phyloP scores from a whole-genome alignment of 1,140 invertebrate species.

The Ceratoteleas bidentatus region DNA sequence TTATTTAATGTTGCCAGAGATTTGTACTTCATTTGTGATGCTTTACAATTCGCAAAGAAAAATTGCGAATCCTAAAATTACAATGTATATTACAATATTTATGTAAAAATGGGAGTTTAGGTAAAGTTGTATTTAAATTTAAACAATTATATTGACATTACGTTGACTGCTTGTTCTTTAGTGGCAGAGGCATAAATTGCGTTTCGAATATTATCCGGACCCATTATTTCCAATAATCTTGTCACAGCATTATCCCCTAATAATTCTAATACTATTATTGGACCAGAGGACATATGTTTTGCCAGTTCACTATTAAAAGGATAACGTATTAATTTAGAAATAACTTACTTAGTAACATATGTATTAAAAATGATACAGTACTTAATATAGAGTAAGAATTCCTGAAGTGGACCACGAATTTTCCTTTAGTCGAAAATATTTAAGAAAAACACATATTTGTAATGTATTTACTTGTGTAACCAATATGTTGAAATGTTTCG shows the following conservation, averaged over 20 bases:
- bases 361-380: too few relatives aligned
- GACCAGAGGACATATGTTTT: conserved; percentile 86
- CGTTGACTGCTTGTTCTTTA: conserved; percentile 80
- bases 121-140: neutral
- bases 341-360: too few relatives aligned
- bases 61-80: conserved; percentile 84
- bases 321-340: too few relatives aligned
- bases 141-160: conserved; percentile 19
- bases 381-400: too few relatives aligned
- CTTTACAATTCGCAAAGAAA: conserved; percentile 84
- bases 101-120: neutral
- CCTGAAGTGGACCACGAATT: too few relatives aligned
- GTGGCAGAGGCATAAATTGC: conserved; percentile 87
- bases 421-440: too few relatives aligned
- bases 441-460: too few relatives aligned
- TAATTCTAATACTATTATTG: conserved; percentile 88
- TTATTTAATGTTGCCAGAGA: conserved; percentile 84
- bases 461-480: too few relatives aligned
- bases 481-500: too few relatives aligned
- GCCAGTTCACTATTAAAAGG: conserved; percentile 78
- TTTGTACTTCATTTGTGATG: conserved; percentile 78
- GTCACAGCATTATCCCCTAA: conserved; percentile 87
- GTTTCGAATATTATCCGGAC: conserved; percentile 85
- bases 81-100: conserved; percentile 9
- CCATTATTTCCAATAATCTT: conserved; percentile 84